Conservation (phyloP, 2,888 invertebrate species). For the Augiades crinisus region DNA sequence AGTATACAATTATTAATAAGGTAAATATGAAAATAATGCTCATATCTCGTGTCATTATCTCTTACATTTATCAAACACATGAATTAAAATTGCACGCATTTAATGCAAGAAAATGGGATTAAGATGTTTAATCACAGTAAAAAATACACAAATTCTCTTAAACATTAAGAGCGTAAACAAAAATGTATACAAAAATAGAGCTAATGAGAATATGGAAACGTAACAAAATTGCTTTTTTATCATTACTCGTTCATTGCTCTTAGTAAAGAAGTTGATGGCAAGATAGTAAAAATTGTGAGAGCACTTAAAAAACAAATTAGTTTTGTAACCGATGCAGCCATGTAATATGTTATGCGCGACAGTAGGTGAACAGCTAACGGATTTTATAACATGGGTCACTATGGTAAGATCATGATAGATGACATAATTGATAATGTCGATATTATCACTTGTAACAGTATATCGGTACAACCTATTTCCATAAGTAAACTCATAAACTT, state of each 20-base stretch:
- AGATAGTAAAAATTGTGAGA: constrained; percentile 4
- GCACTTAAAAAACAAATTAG: constrained; percentile 12
- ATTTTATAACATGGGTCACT: background rate
- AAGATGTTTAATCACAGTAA: no score
- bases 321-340: constrained; percentile 5
- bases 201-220: no score
- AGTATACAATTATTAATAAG: background rate
- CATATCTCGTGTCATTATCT: background rate
- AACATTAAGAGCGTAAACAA: no score
- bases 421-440: no score
- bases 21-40: background rate
- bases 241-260: constrained; percentile 3
- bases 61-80: background rate
- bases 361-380: background rate
- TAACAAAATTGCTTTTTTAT: constrained; percentile 1
- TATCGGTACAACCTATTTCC: no score
- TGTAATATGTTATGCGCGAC: constrained; percentile 8
- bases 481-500: no score
- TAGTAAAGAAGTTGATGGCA: background rate
- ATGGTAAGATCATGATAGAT: background rate
- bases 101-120: no score
- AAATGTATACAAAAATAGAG: no score
- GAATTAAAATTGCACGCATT: background rate
- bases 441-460: no score
- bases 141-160: no score